These are phyloP conservation scores for Pterocles orientalis DNA, from an alignment of 2,113 vertebrate genomes.

Conservation along the genomic window DNA sequence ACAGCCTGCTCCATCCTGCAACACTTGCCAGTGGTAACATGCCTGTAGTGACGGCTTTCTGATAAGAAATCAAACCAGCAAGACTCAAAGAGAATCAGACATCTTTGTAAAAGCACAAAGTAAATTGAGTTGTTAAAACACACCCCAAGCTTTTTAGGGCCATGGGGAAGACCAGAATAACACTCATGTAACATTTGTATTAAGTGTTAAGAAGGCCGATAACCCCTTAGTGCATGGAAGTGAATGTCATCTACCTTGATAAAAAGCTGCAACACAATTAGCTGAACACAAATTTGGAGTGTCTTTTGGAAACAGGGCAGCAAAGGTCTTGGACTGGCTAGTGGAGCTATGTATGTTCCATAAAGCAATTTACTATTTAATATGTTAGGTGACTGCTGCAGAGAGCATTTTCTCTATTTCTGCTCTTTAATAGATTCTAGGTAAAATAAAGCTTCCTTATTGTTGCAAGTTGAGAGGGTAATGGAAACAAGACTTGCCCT, in stretches of 20 bases:
- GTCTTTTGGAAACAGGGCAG: neutral
- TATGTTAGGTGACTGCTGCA: neutral
- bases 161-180: neutral
- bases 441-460: slow-evolving; percentile 3
- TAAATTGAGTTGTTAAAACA: neutral
- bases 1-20: neutral
- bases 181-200: neutral
- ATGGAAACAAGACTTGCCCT: neutral
- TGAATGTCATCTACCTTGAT: neutral
- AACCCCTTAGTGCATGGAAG: neutral
- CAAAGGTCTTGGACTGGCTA: neutral
- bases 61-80: neutral
- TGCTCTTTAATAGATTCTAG: neutral
- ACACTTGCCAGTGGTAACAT: neutral
- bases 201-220: neutral
- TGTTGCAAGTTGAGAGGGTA: neutral
- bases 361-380: neutral
- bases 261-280: neutral
- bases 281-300: neutral
- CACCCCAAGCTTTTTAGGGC: neutral
- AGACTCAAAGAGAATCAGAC: neutral
- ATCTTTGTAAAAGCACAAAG: neutral
- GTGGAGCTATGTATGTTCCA: neutral
- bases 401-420: slow-evolving; percentile 10
- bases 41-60: neutral